These are phyloP conservation scores for Choreutis nemorana DNA, from an alignment of 2,888 invertebrate species.

Conservation along the genomic window DNA sequence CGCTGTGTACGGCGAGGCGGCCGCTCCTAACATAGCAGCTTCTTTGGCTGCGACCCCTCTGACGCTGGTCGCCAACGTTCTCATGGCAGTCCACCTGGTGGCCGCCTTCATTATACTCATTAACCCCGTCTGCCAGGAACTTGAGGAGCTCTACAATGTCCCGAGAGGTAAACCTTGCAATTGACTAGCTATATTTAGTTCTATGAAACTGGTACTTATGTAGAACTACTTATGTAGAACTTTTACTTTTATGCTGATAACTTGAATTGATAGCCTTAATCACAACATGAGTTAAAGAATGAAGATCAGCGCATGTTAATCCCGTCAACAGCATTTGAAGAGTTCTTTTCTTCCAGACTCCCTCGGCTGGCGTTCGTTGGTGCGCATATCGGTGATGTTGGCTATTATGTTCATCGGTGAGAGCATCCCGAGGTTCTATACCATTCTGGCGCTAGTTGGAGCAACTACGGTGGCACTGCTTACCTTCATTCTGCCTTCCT, in stretches of 20 bases:
- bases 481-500: slow-evolving; percentile 73
- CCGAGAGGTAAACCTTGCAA: slow-evolving; percentile 69
- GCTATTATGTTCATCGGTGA: slow-evolving; percentile 72
- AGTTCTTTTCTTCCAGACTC: no score
- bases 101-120: slow-evolving; percentile 74
- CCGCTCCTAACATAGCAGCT: slow-evolving; percentile 67
- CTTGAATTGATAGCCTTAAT: no score
- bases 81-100: slow-evolving; percentile 72
- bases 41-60: slow-evolving; percentile 62
- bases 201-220: neutral
- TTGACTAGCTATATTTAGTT: neutral
- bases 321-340: no score
- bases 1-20: slow-evolving; percentile 68
- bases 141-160: slow-evolving; percentile 71
- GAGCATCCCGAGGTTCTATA: slow-evolving; percentile 73
- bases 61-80: slow-evolving; percentile 64
- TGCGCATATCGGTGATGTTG: slow-evolving; percentile 65
- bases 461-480: slow-evolving; percentile 74
- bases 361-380: slow-evolving; percentile 62
- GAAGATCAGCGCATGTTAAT: no score
- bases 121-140: slow-evolving; percentile 75
- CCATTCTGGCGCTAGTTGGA: slow-evolving; percentile 73
- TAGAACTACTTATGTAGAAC: neutral
- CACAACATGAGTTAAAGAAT: no score
- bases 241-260: no score